These are phyloP conservation scores for Apamea sordens DNA, from an alignment of 2,888 invertebrate genomes.

Conservation along the genomic window DNA sequence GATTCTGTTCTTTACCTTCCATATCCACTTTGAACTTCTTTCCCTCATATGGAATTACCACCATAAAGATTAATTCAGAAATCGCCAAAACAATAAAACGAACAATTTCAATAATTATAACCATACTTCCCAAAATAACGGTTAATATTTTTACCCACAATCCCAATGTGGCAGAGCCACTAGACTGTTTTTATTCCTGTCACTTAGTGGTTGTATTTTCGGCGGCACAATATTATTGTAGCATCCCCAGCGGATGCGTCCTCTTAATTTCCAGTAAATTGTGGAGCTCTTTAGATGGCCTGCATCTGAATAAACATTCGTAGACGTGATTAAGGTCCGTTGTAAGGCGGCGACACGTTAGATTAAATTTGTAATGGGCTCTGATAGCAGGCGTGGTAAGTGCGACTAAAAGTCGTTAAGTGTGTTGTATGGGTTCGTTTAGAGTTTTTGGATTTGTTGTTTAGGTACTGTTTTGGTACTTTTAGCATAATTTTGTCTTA, in stretches of 20 bases:
- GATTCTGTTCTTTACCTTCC: too few species aligned
- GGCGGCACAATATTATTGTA: slow-evolving; percentile 87
- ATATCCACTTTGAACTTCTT: neutral
- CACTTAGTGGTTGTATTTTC: slow-evolving; percentile 84
- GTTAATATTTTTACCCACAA: slow-evolving; percentile 42
- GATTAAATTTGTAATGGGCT: slow-evolving; percentile 55
- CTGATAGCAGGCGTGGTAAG: slow-evolving; percentile 23
- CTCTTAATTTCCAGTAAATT: slow-evolving; percentile 90
- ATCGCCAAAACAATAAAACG: neutral
- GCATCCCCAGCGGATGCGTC: slow-evolving; percentile 83
- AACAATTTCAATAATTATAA: slow-evolving; percentile 19
- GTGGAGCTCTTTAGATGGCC: slow-evolving; percentile 85
- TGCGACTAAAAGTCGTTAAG: slow-evolving; percentile 40
- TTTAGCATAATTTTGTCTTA: neutral
- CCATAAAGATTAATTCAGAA: neutral
- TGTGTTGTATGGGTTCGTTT: neutral
- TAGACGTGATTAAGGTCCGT: slow-evolving; percentile 75
- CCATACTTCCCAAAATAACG: slow-evolving; percentile 40
- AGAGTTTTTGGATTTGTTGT: neutral
- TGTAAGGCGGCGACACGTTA: slow-evolving; percentile 48
- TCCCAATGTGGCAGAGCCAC: slow-evolving; percentile 39
- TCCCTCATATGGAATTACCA: neutral
- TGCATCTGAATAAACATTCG: slow-evolving; percentile 89
- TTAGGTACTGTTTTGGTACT: neutral
- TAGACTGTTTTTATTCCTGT: slow-evolving; percentile 81